phyloP scores from a whole-genome alignment of 2,797 vertebrate genomes.

The Chanos chanos region DNA sequence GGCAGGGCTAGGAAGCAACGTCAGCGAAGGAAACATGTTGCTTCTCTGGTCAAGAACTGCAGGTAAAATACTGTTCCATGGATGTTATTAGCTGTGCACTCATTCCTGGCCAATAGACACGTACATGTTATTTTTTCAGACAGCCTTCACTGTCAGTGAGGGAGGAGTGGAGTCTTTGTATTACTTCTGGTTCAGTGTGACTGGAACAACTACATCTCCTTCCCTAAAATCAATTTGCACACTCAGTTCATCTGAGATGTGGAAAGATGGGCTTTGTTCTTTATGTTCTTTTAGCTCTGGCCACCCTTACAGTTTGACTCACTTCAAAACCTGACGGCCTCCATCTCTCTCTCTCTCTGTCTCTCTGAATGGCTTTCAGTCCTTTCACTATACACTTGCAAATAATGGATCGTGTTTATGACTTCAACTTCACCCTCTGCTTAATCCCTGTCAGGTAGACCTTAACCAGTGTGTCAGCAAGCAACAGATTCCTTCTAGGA shows the following conservation, averaged over 20 bases:
- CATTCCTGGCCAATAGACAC: constrained; percentile 1
- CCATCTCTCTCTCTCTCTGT: not conserved
- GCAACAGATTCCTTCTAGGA: not conserved
- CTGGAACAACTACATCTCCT: not conserved
- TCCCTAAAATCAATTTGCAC: not conserved
- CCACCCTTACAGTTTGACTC: not conserved
- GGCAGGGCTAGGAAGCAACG: too few relatives aligned
- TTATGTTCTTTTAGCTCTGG: not conserved
- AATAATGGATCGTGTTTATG: not conserved
- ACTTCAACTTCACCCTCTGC: not conserved
- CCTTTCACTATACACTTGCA: not conserved
- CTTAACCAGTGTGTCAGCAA: not conserved
- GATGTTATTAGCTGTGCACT: not conserved
- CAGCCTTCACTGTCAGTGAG: not conserved
- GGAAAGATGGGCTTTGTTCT: not conserved
- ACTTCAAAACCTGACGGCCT: not conserved
- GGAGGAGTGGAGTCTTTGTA: not conserved
- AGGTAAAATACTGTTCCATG: not conserved
- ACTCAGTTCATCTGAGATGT: not conserved
- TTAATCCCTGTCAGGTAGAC: not conserved
- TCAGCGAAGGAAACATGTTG: too few relatives aligned
- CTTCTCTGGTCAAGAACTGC: not conserved
- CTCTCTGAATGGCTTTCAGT: not conserved
- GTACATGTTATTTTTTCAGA: not conserved
- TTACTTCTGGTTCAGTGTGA: not conserved